Percentiles rank a stretch among this genome's conserved stretches.
Evolutionary conservation across 2,888 invertebrate genomes (phyloP).

Genomic region (Dusona sp.): DNA sequence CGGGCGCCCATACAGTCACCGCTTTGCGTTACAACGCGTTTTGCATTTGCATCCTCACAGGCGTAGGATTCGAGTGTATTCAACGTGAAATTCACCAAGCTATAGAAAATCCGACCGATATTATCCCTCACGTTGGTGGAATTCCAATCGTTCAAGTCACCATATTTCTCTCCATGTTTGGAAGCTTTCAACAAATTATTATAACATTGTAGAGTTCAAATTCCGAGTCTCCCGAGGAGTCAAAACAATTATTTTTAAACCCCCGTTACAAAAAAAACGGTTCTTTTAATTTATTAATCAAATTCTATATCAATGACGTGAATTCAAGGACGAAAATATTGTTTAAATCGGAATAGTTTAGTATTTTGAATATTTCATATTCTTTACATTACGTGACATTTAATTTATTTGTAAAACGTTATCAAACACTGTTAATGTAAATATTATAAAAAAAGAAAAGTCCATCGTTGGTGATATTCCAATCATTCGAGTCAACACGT

Average conservation of each 20-base stretch:
- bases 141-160: constrained; percentile 43
- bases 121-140: constrained; percentile 14
- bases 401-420: not conserved
- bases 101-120: constrained; percentile 21
- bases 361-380: too few species aligned
- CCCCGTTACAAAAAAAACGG: not conserved
- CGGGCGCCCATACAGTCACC: constrained; percentile 49
- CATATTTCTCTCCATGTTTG: constrained; percentile 16
- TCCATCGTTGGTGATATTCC: not conserved
- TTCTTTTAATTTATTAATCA: not conserved
- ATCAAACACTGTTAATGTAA: not conserved
- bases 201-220: not conserved
- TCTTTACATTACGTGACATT: not conserved
- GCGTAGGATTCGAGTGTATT: constrained; percentile 62
- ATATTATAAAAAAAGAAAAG: not conserved
- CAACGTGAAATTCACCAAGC: constrained; percentile 24
- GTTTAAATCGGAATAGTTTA: too few species aligned
- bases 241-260: not conserved
- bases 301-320: not conserved
- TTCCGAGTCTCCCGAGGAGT: not conserved
- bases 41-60: constrained; percentile 72
- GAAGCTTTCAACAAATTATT: not conserved
- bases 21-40: constrained; percentile 62
- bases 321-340: not conserved
- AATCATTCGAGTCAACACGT: not conserved